Evolutionary conservation across 2,888 invertebrate genomes (phyloP), one percentile per base, ranked within the genome.

Genomic region (Allophyes oxyacanthae): DNA sequence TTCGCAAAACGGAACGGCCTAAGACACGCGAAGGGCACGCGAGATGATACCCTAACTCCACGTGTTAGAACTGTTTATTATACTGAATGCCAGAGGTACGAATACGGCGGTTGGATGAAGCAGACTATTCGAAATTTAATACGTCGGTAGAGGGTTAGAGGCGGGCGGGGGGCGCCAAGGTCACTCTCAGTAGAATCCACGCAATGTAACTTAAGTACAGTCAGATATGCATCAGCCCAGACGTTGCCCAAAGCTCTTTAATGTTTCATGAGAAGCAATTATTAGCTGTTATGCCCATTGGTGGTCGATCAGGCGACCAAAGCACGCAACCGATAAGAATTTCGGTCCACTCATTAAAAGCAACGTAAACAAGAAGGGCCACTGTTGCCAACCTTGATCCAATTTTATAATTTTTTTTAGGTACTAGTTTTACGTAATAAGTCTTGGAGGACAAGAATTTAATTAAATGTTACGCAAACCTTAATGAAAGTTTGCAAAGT

Each of bases 121-220:
- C 70, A 85, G 87, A 91, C 92, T 92, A 91, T 87, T 92, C 88
- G 89, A 90, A 91, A 79, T 90, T 89, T 88, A 84, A 89, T 86
- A 84, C 83, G 81, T 72, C 74, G 77, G 77, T 78, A 75, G 81
- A 83, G 82, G 82, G 77, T 73, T 70, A 75, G 68, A 77, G 75
- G 66, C 65, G 79, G 80, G 81, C 64, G 83, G 84, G 80, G 85
- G 83, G 81, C 68, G 80, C 78, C 93, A 93, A 92, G 93, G 93
- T 92, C 92, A 88, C 72, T 90, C 90, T 90, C 85, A 65, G 74
- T 79, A 78, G 84, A 85, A 80, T 88, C 92, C 92, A 92, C 92
- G 92, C 93, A 90, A 91, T 83, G 84, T 81, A 74, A 70, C 74
- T 77, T 72, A 74, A 78, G 80, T 77, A 84, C 77, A 81, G 72